Evolutionary conservation across 2,888 invertebrate genomes (phyloP).

Genomic region (Eupithecia exiguata): DNA sequence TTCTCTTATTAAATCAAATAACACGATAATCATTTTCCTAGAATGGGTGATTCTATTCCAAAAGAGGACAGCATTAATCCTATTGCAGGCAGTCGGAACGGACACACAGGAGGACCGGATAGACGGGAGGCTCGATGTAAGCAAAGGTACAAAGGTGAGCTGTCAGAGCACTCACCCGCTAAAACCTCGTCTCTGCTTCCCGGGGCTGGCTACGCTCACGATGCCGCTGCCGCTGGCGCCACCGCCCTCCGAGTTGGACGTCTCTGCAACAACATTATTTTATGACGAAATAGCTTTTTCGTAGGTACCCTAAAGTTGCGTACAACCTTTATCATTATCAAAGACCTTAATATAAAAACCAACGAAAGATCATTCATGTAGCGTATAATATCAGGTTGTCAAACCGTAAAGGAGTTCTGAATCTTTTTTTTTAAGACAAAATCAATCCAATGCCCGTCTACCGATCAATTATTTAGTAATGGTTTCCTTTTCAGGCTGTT

Average conservation of each 20-base stretch:
- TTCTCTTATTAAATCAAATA: no score
- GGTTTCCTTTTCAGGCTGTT: not conserved
- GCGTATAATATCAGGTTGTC: no score
- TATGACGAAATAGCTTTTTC: not conserved
- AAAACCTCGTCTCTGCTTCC: conserved; percentile 92
- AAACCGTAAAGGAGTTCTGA: not conserved
- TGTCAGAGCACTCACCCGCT: conserved; percentile 88
- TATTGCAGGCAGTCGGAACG: not conserved
- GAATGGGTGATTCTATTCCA: not conserved
- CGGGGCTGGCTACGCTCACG: conserved; percentile 89
- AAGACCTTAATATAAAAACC: not conserved
- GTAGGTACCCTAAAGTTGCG: not conserved
- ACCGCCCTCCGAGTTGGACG: conserved; percentile 85
- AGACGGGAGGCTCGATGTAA: not conserved
- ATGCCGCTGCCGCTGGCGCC: conserved; percentile 57
- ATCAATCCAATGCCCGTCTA: not conserved
- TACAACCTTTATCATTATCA: not conserved
- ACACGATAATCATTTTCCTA: not conserved
- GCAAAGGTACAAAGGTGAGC: not conserved
- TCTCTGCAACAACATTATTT: conserved; percentile 80
- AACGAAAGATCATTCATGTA: not conserved
- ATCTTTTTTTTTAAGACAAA: not conserved
- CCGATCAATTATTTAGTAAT: not conserved
- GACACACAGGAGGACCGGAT: not conserved
- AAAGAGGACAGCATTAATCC: not conserved